Conservation (phyloP, 2,797 vertebrate genomes). For the Acanthis flammea region DNA sequence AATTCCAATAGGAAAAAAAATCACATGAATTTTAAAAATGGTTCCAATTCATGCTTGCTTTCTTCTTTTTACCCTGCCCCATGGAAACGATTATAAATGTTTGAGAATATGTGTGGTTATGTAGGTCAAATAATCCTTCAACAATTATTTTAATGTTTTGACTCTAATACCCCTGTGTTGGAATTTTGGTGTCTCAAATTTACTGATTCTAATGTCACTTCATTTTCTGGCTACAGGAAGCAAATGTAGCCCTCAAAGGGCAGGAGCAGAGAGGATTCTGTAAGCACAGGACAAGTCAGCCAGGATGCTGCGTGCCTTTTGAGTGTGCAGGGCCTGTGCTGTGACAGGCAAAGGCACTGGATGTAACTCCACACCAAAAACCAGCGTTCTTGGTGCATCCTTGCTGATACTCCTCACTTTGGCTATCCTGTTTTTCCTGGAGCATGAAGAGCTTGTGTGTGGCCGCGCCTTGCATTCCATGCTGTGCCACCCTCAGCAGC, state of each 20-base stretch:
- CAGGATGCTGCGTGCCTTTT: background rate
- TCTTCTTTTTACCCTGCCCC: background rate
- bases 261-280: background rate
- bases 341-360: background rate
- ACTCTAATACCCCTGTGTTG: background rate
- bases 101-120: background rate
- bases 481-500: background rate
- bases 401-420: background rate
- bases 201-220: background rate
- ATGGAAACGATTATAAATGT: slow-evolving; percentile 13
- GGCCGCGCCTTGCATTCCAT: rapidly evolving
- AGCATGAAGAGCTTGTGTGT: rapidly evolving
- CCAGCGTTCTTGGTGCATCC: rapidly evolving
- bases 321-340: background rate
- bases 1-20: slow-evolving; percentile 42
- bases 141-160: background rate
- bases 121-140: slow-evolving; percentile 38
- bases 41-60: background rate
- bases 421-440: background rate
- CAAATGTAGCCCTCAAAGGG: background rate
- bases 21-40: slow-evolving; percentile 4
- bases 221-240: background rate
- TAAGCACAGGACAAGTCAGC: background rate
- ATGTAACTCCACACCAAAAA: background rate
- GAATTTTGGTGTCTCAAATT: slow-evolving; percentile 41